phyloP scores from a whole-genome alignment of 2,113 vertebrate genomes.

The Pelusios castaneus region DNA sequence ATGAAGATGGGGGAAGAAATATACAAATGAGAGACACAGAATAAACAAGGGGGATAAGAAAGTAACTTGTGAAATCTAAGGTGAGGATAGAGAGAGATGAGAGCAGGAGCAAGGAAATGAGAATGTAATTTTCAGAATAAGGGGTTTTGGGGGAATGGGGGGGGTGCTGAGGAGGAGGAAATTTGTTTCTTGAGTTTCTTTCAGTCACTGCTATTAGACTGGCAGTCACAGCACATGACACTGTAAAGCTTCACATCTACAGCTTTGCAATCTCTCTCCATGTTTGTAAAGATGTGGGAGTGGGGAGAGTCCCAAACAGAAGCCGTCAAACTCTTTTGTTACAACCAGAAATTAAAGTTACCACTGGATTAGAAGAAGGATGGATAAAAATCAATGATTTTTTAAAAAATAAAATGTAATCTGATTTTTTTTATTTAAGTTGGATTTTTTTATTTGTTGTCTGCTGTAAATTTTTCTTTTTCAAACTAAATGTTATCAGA shows the following conservation, averaged over 20 bases:
- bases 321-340: background rate
- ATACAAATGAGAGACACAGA: background rate
- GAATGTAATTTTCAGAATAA: too few species aligned
- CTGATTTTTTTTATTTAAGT: too few species aligned
- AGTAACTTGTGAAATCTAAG: background rate
- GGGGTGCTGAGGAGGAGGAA: background rate
- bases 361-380: too few species aligned
- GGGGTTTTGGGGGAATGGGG: too few species aligned
- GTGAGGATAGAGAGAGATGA: fast-evolving
- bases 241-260: background rate
- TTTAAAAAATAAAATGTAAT: too few species aligned
- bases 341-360: background rate
- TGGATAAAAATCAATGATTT: too few species aligned
- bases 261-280: too few species aligned
- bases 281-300: background rate
- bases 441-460: too few species aligned
- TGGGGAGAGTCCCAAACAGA: background rate
- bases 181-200: background rate
- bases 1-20: background rate
- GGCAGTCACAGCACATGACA: background rate
- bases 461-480: too few species aligned
- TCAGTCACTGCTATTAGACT: background rate
- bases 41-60: background rate
- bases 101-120: background rate
- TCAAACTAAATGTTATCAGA: too few species aligned